Conservation (phyloP, 2,797 vertebrate genomes). For the Brachymystax lenok region DNA sequence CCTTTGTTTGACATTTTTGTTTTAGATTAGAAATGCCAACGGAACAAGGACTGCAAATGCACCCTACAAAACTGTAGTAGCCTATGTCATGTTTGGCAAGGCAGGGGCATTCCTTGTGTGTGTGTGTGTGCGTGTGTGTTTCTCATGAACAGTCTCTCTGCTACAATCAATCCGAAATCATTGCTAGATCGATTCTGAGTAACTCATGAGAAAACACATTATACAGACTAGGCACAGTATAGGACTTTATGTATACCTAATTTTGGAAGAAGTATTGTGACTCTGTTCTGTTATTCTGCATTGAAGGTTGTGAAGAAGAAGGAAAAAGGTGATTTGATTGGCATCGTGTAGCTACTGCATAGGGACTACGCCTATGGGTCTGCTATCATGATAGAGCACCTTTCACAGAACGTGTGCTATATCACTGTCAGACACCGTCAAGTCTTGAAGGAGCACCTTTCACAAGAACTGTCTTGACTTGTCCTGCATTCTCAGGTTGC, state of each 20-base stretch:
- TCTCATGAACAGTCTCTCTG: background rate
- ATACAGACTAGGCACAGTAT: background rate
- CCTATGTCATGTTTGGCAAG: background rate
- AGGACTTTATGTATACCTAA: background rate
- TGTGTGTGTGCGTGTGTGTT: background rate
- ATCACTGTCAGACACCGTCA: background rate
- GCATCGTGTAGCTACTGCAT: no score
- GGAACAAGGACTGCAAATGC: background rate
- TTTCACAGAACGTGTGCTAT: conserved; percentile 46
- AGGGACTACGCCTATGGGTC: background rate
- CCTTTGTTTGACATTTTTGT: background rate
- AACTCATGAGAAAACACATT: background rate
- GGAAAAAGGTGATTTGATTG: conserved; percentile 49
- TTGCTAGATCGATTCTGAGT: background rate
- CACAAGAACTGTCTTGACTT: conserved; percentile 52
- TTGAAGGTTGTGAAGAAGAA: background rate
- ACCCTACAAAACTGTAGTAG: background rate
- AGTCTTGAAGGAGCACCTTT: background rate
- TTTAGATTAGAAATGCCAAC: background rate
- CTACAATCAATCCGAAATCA: background rate
- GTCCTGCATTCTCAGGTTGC: conserved; percentile 28
- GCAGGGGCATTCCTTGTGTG: background rate
- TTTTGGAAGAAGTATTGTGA: background rate
- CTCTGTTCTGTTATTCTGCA: background rate
- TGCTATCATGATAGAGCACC: background rate